Conservation (phyloP, 2,888 invertebrate genomes). For the Harpagoxenus sublaevis region DNA sequence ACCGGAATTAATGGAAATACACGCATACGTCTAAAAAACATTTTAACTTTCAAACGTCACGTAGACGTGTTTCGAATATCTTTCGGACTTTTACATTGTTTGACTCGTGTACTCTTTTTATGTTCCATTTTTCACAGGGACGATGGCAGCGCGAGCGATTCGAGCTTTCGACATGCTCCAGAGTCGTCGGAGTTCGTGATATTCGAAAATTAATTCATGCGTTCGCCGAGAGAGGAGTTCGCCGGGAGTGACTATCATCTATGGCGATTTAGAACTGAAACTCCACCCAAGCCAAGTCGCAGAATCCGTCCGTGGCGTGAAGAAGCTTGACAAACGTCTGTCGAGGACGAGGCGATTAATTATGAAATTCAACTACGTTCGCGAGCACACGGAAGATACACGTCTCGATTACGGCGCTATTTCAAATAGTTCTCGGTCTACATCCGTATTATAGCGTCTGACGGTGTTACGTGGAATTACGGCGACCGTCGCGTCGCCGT, state of each 20-base stretch:
- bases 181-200: slow-evolving; percentile 28
- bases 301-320: slow-evolving; percentile 18
- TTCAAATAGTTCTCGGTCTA: slow-evolving; percentile 50
- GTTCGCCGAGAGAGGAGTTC: slow-evolving; percentile 3
- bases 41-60: neutral
- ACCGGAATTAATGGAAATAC: neutral
- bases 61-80: slow-evolving; percentile 8
- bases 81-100: neutral
- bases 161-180: slow-evolving; percentile 12
- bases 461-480: slow-evolving; percentile 60
- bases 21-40: neutral
- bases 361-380: slow-evolving; percentile 45
- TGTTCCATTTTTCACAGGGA: neutral
- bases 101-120: neutral
- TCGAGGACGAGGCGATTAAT: slow-evolving; percentile 48
- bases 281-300: slow-evolving; percentile 29
- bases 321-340: slow-evolving; percentile 53
- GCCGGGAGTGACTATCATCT: slow-evolving; percentile 9
- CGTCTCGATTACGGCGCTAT: slow-evolving; percentile 39
- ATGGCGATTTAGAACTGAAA: slow-evolving; percentile 41
- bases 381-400: neutral
- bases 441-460: slow-evolving; percentile 16
- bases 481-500: slow-evolving; percentile 38
- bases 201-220: slow-evolving; percentile 49
- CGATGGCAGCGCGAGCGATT: neutral